phyloP scores from a whole-genome alignment of 2,113 vertebrate species.

The Sturnus vulgaris region DNA sequence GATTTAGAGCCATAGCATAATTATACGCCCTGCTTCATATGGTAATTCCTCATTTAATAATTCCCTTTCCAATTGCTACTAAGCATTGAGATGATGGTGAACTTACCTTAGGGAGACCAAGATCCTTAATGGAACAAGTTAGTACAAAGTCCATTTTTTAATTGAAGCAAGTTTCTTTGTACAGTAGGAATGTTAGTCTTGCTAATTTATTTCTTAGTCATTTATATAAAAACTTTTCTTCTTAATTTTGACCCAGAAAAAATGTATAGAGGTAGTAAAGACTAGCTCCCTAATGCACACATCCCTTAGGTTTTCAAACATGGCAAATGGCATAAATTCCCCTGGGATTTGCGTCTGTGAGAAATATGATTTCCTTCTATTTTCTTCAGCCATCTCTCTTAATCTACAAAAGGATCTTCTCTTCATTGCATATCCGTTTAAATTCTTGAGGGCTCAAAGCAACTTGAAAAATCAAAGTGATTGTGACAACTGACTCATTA shows the following conservation, averaged over 20 bases:
- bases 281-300: background rate
- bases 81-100: background rate
- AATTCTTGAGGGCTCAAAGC: background rate
- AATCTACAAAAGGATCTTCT: background rate
- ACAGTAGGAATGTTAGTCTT: background rate
- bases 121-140: background rate
- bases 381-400: background rate
- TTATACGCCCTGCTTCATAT: background rate
- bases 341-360: background rate
- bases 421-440: background rate
- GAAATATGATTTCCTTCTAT: background rate
- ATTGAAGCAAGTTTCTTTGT: background rate
- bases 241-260: background rate
- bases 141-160: background rate
- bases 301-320: background rate
- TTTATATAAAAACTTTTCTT: background rate
- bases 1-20: background rate
- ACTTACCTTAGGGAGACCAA: background rate
- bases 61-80: background rate
- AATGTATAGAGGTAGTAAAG: background rate
- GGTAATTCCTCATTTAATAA: background rate
- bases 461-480: slow-evolving; percentile 1
- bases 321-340: background rate
- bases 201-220: background rate
- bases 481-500: background rate